Percentiles rank a stretch among this genome's conserved stretches.
Evolutionary conservation across 2,888 invertebrate species (phyloP).

Genomic region (Archaeoteleia sp.): DNA sequence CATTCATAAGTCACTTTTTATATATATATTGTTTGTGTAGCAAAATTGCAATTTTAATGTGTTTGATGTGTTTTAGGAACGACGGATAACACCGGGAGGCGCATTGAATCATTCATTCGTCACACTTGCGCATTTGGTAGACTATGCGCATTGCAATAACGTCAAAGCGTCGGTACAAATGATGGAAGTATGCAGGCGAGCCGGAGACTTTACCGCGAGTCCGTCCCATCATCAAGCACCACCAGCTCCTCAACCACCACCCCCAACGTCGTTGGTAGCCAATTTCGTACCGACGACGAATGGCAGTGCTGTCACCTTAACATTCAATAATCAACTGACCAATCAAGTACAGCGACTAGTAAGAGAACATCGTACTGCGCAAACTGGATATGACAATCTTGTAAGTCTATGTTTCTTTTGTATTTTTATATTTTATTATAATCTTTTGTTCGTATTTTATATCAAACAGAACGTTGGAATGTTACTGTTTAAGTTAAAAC

Average conservation of each 20-base stretch:
- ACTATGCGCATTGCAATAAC: constrained; percentile 97
- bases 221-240: constrained; percentile 78
- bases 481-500: too few species aligned
- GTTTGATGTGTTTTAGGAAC: constrained; percentile 79
- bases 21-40: neutral
- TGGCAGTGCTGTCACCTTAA: constrained; percentile 90
- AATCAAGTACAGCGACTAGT: constrained; percentile 84
- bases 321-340: constrained; percentile 92
- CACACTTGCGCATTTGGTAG: constrained; percentile 92
- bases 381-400: constrained; percentile 82
- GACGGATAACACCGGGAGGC: constrained; percentile 96
- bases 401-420: too few species aligned
- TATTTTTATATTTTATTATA: too few species aligned
- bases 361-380: constrained; percentile 83
- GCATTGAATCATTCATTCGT: constrained; percentile 97
- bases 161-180: constrained; percentile 98
- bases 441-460: too few species aligned
- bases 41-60: neutral
- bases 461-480: too few species aligned
- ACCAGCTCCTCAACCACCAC: constrained; percentile 75
- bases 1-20: too few species aligned
- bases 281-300: constrained; percentile 86
- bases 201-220: constrained; percentile 73
- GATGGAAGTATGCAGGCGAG: constrained; percentile 88
- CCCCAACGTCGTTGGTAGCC: constrained; percentile 82